Evolutionary conservation across 1,140 invertebrate genomes (phyloP).

Genomic region (Pinna nobilis): DNA sequence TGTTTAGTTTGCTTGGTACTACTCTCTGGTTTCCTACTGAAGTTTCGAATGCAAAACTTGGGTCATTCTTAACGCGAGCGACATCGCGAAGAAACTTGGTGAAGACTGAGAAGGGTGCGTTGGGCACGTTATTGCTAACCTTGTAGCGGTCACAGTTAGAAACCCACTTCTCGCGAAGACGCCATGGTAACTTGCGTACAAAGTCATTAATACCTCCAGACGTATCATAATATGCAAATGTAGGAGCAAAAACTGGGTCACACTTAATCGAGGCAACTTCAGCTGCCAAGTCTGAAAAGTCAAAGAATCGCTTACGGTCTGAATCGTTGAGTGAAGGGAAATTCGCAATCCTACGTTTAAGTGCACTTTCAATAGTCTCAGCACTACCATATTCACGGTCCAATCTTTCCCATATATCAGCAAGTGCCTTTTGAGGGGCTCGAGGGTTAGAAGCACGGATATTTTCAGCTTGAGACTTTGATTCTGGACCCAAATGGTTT

Average conservation of each 20-base stretch:
- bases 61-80: background rate
- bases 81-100: constrained; percentile 7
- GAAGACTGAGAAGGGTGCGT: constrained; percentile 22
- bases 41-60: constrained; percentile 2
- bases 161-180: constrained; percentile 36
- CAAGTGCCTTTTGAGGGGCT: background rate
- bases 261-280: constrained; percentile 36
- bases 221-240: constrained; percentile 38
- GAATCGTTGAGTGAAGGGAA: constrained; percentile 8
- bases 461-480: background rate
- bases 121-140: constrained; percentile 1
- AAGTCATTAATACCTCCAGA: constrained; percentile 23
- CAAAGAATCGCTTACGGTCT: background rate
- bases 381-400: constrained; percentile 25
- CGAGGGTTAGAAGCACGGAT: constrained; percentile 1
- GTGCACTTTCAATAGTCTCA: constrained; percentile 23
- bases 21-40: too few species aligned
- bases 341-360: constrained; percentile 5
- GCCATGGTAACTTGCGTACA: constrained; percentile 29
- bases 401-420: constrained; percentile 26
- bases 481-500: background rate
- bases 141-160: constrained; percentile 1
- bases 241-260: background rate
- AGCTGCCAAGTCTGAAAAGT: constrained; percentile 19
- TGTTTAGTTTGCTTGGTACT: too few species aligned